Evolutionary conservation across 2,797 vertebrate species (phyloP).

Genomic region (Emydoidea blandingii): DNA sequence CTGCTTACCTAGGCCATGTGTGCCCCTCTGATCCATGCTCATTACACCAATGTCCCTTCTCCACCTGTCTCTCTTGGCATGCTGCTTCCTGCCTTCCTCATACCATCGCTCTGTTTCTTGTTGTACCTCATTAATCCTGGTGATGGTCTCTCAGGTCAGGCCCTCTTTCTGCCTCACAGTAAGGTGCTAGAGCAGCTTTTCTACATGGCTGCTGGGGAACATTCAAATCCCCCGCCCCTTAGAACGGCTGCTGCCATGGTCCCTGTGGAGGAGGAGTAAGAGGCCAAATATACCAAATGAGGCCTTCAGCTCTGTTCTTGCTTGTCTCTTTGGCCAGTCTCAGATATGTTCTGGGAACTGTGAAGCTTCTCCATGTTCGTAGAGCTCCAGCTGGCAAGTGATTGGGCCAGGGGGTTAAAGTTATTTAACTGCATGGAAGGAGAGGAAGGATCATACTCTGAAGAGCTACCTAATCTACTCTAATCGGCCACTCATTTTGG

Average conservation of each 20-base stretch:
- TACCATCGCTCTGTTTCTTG: accelerated
- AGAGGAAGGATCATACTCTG: no score
- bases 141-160: not conserved
- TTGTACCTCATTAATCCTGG: not conserved
- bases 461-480: no score
- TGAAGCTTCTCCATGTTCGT: no score
- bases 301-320: not conserved
- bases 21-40: not conserved
- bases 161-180: not conserved
- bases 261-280: not conserved
- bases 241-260: accelerated
- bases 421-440: no score
- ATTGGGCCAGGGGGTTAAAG: no score
- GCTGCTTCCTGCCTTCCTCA: not conserved
- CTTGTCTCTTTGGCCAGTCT: not conserved
- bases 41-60: not conserved
- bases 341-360: no score
- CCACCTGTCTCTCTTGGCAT: not conserved
- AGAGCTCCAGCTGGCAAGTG: no score
- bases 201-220: not conserved
- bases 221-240: not conserved
- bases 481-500: not conserved
- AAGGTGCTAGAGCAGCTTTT: accelerated
- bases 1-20: not conserved
- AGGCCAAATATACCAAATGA: not conserved